Percentiles rank a stretch among this genome's conserved stretches.
Evolutionary conservation across 1,140 invertebrate genomes (phyloP).

Genomic region (Ceratina calcarata): DNA sequence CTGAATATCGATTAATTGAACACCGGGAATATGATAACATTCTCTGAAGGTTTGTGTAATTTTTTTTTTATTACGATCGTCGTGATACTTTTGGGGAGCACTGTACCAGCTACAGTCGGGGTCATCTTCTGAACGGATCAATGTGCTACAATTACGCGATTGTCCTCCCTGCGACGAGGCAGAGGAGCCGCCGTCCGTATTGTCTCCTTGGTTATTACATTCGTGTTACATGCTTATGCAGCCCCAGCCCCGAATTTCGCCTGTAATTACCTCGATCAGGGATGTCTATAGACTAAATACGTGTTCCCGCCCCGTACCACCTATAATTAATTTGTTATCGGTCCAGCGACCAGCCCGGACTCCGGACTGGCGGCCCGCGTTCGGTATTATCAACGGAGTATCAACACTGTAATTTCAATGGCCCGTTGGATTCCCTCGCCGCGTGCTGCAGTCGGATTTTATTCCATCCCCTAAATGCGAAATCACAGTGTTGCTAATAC

Average conservation of each 20-base stretch:
- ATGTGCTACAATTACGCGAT: constrained; percentile 65
- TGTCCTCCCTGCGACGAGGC: constrained; percentile 21
- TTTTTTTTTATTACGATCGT: no score
- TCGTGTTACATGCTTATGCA: constrained; percentile 58
- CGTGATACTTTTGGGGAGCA: no score
- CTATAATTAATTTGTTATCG: constrained; percentile 67
- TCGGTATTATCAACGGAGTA: constrained; percentile 31
- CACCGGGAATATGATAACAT: no score
- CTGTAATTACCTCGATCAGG: constrained; percentile 62
- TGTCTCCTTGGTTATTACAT: constrained; percentile 65
- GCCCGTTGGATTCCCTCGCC: background rate
- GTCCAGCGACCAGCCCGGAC: background rate
- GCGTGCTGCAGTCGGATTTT: background rate
- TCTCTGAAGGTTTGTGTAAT: no score
- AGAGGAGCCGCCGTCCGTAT: background rate
- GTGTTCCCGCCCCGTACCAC: constrained; percentile 17
- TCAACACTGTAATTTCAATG: constrained; percentile 15
- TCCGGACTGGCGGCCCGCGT: background rate
- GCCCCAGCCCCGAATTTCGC: constrained; percentile 52
- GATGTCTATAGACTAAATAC: constrained; percentile 58
- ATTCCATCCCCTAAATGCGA: no score
- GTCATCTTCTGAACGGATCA: constrained; percentile 49
- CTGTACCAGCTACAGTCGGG: background rate
- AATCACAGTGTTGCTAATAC: no score
- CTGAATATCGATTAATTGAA: no score